phyloP scores from a whole-genome alignment of 2,888 invertebrate genomes.

The Pyralis farinalis region DNA sequence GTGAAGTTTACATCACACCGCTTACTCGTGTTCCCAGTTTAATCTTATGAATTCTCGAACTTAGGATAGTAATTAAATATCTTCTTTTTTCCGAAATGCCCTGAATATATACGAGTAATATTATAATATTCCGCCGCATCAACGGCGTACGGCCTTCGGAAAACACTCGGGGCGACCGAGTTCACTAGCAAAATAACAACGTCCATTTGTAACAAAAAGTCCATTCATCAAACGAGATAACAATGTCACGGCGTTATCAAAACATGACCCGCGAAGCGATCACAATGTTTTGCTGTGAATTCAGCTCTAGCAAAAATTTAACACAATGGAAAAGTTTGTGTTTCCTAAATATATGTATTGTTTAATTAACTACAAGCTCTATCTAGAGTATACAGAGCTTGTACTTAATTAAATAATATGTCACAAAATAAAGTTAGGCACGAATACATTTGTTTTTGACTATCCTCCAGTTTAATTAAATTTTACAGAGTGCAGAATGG shows the following conservation, averaged over 20 bases:
- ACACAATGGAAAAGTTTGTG: conserved; percentile 61
- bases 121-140: conserved; percentile 13
- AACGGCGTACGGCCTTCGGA: conserved; percentile 33
- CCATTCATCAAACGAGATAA: conserved; percentile 77
- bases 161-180: conserved; percentile 46
- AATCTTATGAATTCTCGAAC: conserved; percentile 15
- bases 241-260: conserved; percentile 75
- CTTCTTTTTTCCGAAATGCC: conserved; percentile 7
- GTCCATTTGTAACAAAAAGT: conserved; percentile 75
- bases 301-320: conserved; percentile 58
- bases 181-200: conserved; percentile 68
- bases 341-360: conserved; percentile 48
- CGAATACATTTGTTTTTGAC: too few relatives aligned
- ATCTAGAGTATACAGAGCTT: too few relatives aligned
- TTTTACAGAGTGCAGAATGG: too few relatives aligned
- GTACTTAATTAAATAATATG: too few relatives aligned
- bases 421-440: too few relatives aligned
- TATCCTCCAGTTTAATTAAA: too few relatives aligned
- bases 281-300: conserved; percentile 65
- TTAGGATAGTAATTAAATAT: conserved; percentile 14
- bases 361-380: conserved; percentile 49
- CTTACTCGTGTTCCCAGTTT: conserved; percentile 27
- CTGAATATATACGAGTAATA: neutral
- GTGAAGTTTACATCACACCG: conserved; percentile 36
- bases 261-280: conserved; percentile 73